These are phyloP conservation scores for Chaetogeoica ovagalla DNA, from an alignment of 2,888 invertebrate species.

Conservation along the genomic window DNA sequence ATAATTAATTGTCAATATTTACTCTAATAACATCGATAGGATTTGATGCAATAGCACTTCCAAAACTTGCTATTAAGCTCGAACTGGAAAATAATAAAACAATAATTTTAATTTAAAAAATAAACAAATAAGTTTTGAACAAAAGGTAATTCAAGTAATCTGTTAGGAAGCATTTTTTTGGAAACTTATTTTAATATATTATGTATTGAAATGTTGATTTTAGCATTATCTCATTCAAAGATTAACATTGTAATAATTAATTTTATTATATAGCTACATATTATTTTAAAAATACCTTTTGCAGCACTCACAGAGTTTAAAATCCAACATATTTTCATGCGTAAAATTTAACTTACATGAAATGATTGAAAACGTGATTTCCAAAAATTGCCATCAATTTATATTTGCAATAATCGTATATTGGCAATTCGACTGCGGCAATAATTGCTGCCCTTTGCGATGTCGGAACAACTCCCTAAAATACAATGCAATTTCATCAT, in stretches of 20 bases:
- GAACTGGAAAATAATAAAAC: slow-evolving; percentile 65
- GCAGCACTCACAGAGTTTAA: too few relatives aligned
- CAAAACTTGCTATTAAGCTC: slow-evolving; percentile 87
- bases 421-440: slow-evolving; percentile 91
- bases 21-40: slow-evolving; percentile 86
- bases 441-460: slow-evolving; percentile 91
- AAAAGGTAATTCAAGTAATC: not conserved
- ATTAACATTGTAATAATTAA: too few relatives aligned
- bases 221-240: too few relatives aligned
- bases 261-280: too few relatives aligned
- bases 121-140: not conserved
- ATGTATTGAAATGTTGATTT: too few relatives aligned
- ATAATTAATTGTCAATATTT: not conserved
- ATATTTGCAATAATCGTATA: slow-evolving; percentile 87
- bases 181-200: not conserved
- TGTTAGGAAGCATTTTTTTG: not conserved
- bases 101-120: slow-evolving; percentile 34
- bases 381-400: slow-evolving; percentile 71
- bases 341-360: slow-evolving; percentile 68
- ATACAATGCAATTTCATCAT: not conserved
- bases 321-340: too few relatives aligned
- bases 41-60: slow-evolving; percentile 90
- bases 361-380: slow-evolving; percentile 82
- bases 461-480: slow-evolving; percentile 85
- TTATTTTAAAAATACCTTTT: not conserved